Percentiles rank a stretch among this genome's conserved stretches.
phyloP scores from a whole-genome alignment of 2,888 invertebrate genomes.

The Melieria crassipennis region DNA sequence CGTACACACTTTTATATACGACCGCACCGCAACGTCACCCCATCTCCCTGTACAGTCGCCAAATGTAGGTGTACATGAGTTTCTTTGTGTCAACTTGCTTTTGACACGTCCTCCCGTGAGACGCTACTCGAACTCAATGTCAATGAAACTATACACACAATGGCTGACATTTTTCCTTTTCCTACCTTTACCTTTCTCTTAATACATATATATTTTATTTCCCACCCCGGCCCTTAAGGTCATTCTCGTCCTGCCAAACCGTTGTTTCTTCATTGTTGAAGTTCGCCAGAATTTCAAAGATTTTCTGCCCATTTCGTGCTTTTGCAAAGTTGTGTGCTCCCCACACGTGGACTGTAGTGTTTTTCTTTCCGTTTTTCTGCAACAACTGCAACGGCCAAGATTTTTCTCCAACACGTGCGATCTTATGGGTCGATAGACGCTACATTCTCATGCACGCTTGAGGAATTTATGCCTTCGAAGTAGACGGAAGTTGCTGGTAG shows the following conservation, averaged over 20 bases:
- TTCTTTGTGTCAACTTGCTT: constrained; percentile 15
- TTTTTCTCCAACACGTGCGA: not conserved
- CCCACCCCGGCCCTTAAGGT: not conserved
- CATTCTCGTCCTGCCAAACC: not conserved
- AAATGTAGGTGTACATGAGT: not conserved
- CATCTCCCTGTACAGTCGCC: not conserved
- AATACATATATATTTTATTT: not conserved
- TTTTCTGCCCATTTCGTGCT: too few relatives aligned
- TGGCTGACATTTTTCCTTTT: constrained; percentile 2
- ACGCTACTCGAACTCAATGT: constrained; percentile 15
- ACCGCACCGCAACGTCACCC: too few relatives aligned
- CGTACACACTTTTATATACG: too few relatives aligned
- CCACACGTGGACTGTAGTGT: too few relatives aligned
- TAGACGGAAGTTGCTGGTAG: too few relatives aligned
- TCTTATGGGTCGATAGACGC: not conserved
- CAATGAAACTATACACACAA: constrained; percentile 20
- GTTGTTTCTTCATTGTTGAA: not conserved
- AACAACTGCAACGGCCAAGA: not conserved
- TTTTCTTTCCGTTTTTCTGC: too few relatives aligned
- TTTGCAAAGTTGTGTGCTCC: too few relatives aligned
- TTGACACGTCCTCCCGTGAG: constrained; percentile 15
- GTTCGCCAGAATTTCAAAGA: too few relatives aligned
- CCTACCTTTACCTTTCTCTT: not conserved
- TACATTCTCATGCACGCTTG: too few relatives aligned
- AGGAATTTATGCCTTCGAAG: too few relatives aligned